Evolutionary conservation across 1,140 invertebrate genomes (phyloP).

Genomic region (Yoshiicerus persimilis): DNA sequence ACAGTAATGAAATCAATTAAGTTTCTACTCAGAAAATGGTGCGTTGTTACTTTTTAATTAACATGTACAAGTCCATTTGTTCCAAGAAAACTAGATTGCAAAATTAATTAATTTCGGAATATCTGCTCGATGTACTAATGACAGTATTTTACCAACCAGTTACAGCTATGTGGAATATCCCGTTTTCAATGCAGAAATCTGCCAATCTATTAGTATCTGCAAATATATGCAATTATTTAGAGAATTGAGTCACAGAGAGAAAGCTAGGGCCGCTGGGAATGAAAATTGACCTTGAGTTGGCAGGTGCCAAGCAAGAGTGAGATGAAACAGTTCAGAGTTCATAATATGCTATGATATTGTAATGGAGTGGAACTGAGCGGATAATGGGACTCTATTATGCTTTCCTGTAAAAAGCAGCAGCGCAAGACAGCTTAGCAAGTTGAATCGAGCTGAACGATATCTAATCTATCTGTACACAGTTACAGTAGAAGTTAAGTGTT

Average conservation of each 20-base stretch:
- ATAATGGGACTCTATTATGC: neutral
- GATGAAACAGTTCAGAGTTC: neutral
- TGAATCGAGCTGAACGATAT: neutral
- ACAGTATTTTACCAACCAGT: no score
- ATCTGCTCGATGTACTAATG: no score
- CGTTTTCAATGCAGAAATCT: no score
- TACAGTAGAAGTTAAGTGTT: neutral
- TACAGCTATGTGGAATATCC: no score
- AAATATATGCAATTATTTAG: neutral
- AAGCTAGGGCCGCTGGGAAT: neutral
- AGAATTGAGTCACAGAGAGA: neutral
- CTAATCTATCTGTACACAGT: neutral
- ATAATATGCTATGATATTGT: neutral
- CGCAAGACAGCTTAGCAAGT: neutral
- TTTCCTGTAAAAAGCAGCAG: neutral
- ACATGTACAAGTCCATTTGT: no score
- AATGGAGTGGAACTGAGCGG: neutral
- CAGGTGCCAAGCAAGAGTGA: neutral
- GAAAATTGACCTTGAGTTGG: neutral
- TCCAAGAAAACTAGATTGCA: no score
- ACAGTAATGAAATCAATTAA: no score
- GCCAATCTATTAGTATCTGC: no score
- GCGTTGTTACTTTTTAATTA: no score
- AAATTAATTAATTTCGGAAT: no score
- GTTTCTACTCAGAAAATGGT: no score